Evolutionary conservation across 2,113 vertebrate species (phyloP), one percentile per base, ranked within the genome.

Genomic region (Calidris pygmaea): DNA sequence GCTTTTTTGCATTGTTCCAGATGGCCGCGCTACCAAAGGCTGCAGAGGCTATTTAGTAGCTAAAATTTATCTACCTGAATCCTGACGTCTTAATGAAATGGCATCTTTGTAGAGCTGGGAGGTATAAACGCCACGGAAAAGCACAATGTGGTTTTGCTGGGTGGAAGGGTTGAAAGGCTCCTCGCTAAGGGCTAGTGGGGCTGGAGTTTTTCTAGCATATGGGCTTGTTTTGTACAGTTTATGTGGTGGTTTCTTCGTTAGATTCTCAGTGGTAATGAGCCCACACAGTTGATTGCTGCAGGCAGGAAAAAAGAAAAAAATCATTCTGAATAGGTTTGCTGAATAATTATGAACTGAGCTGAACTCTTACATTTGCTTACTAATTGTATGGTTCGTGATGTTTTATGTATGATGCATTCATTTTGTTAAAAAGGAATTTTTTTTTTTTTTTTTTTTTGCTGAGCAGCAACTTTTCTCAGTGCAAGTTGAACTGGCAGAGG

Each of bases 261-360:
- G 96, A 85, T 85, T 93, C 92, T 93, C 68, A 2, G 77, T 91
- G 92, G 95, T 96, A 94, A 97, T 90, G 92, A 97, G 90, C 90
- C 95, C 34, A 48, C 94, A 66, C 62, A 86, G 90, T 96, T 91
- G 96, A 96, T 84, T 72, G 97, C 95, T 95, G 74, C 87, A 90
- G 94, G 96, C 90, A 50, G 86, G 53, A 90, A 77, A 66, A 39
- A 17, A 30, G 88, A 76, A 58, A n/a, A 83, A 83, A 86, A 90
- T 77, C 82, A 53, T 80, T 95, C 91, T 95, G 90, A 97, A 90
- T 84, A 95, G 96, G 89, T 85, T 95, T 96, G 95, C 84, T 96
- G 96, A 96, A 96, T 97, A 95, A 96, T 97, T 93, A 95, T 87
- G 96, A 96, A 95, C 95, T 87, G 91, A 90, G 85, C 91, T 53